Evolutionary conservation across 2,888 invertebrate species (phyloP), one percentile per base, ranked within the genome.

Genomic region (Resseliella maxima): DNA sequence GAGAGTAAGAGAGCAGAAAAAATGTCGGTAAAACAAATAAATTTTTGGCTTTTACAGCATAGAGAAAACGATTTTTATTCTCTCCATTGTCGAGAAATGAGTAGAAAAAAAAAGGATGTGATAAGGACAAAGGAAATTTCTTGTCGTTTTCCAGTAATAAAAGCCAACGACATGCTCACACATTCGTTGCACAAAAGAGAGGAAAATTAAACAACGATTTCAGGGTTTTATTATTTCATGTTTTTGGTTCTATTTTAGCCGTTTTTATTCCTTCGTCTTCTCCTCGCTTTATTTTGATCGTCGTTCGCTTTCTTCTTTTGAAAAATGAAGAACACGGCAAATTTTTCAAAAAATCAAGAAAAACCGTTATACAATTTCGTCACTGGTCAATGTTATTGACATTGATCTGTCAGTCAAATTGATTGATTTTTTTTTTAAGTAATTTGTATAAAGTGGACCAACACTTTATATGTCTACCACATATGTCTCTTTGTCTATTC

Each of bases 1-100:
- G 31, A 31, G 31, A 5, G 31, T 8, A 31, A 72, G 31, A 12
- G 31, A 72, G 15, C 72, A 12, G 12, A 31, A 72, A 31, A 31
- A 72, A 72, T 31, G 31, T 72, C 72, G 72, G 72, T 72, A 10
- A 72, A 72, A 72, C 72, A 72, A 31, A 72, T 72, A 72, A 72
- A 72, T 72, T 72, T n/a, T 31, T 35, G 72, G 72, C 72, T 72
- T 72, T 72, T 72, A 72, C 31, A 35, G 72, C 72, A 27, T 27
- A 59, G 31, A 72, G 72, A 27, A 72, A 72, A 72, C 31, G 35
- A 15, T 72, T 72, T 50, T 35, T 59, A 24, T 59, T 50, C 46
- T 50, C 46, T 50, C 12, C 8, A 15, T 18, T 50, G 15, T 18
- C 46, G 59, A 59, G 27, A 59, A 59, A 59, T 2, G n/a, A 50